Evolutionary conservation across 2,113 vertebrate species (phyloP), one percentile per base, ranked within the genome.

Genomic region (Grus americana): DNA sequence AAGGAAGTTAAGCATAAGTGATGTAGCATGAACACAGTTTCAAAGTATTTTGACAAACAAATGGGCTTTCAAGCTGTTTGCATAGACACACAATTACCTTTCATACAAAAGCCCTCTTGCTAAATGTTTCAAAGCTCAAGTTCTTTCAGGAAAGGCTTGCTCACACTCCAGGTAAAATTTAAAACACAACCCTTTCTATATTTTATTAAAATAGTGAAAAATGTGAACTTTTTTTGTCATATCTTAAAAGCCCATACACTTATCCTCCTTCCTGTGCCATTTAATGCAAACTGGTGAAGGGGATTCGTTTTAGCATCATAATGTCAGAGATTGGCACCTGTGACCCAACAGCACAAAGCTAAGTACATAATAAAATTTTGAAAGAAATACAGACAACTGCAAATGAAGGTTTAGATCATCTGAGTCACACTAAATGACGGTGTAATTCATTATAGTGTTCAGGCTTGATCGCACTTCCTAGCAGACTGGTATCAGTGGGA

Each of bases 161-260:
- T 24, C 30, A 59, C 6, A 19, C 3, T 73, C 6, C 30, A 83
- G 12, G 12, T 68, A 38, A 86, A 75, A 66, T 26, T 19, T 44
- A 36, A 86, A 63, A 20, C 20, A 14, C 14, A 63, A 27, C 5
- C 2, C 20, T 15, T 54, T 47, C 15, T 62, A 27, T 52, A 16
- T 58, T 11, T 22, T 65, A 34, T 34, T 67, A 65, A 79, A 88
- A 65, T 36, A 5, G 9, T 34, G 5, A 54, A 59, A 89, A 38
- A 34, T 7, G 2, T 54, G 4, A 46, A 11, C 5, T 12, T 76
- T 47, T 52, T n/a, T 50, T 15, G 7, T 49, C 7, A 16, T 63
- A 32, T 74, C 32, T 55, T 58, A 14, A 50, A 50, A 57, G 0
- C 0, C 10, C 30, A 27, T 54, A 30, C 42, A 29, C 3, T 40